These are phyloP conservation scores for Xenopus tropicalis DNA, from an alignment of 2,113 vertebrate species.

Conservation along the genomic window DNA sequence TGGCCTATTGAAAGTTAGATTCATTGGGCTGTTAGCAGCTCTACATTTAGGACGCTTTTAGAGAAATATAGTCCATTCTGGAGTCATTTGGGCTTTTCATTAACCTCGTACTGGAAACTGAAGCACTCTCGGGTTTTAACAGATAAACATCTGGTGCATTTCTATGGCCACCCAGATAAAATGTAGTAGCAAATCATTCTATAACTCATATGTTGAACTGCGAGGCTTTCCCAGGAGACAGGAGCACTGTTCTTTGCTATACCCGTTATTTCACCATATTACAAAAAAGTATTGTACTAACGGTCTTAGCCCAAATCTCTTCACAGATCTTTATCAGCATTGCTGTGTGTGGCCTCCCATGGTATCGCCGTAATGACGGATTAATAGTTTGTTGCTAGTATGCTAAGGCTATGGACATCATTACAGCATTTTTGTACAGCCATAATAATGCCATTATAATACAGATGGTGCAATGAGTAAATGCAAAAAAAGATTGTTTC, in stretches of 20 bases:
- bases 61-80: not conserved
- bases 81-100: conserved; percentile 13
- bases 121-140: conserved; percentile 16
- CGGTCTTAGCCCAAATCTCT: not conserved
- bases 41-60: not conserved
- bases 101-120: conserved; percentile 9
- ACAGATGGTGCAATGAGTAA: no score
- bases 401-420: not conserved
- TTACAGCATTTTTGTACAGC: no score
- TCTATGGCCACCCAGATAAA: conserved; percentile 37
- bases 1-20: not conserved
- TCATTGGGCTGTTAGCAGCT: conserved; percentile 13
- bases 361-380: not conserved
- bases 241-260: conserved; percentile 2
- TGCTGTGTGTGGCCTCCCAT: conserved; percentile 28
- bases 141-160: conserved; percentile 34
- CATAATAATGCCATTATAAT: no score
- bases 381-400: conserved; percentile 1
- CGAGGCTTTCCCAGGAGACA: not conserved
- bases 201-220: not conserved
- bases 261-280: conserved; percentile 11
- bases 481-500: no score
- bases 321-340: conserved; percentile 12
- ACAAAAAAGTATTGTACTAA: not conserved
- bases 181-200: conserved; percentile 21